Evolutionary conservation across 2,888 invertebrate species (phyloP), one percentile per base, ranked within the genome.

Genomic region (Sisyra nigra): DNA sequence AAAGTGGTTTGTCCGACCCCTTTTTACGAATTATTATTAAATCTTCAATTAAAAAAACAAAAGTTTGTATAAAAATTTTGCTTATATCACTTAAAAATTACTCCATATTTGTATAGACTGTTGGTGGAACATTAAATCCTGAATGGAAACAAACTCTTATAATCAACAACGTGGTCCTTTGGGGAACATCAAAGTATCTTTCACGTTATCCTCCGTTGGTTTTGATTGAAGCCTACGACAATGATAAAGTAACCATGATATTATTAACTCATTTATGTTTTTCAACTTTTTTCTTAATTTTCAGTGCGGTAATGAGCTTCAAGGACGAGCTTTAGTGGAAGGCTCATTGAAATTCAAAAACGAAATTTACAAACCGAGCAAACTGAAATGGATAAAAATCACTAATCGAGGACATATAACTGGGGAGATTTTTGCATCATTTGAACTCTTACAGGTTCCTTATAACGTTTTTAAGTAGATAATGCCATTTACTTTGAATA

Each of bases 71-170:
- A 19, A 4, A 36, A 2, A n/a, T n/a, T n/a, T n/a, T n/a, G 8
- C 3, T 2, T 4, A 2, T 13, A 34, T 11, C 13, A 3, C 11
- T 34, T 11, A 15, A 4, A 15, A 3, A 4, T 11, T 3, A 32
- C n/a, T 4, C 3, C 32, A 11, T 2, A n/a, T 3, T 11, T 32
- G 3, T 32, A n/a, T n/a, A 66, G 63, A 54, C 56, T 7, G 54
- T 60, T 35, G 54, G 53, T 41, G 58, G 64, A 48, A 67, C 67
- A 3, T 57, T 76, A 3, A 69, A 71, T 44, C 76, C 76, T 8
- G 58, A 73, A 31, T 77, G 77, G 76, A 68, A 77, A 52, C 63
- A 72, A 52, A 70, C 68, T 0, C 57, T 76, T 9, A 57, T 65
- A 8, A 66, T 75, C 41, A 57, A 62, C 3, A 54, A 63, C 1